A percentile compares a stretch with the other conserved stretches of the same genome.
phyloP scores from a whole-genome alignment of 2,113 vertebrate species.

The Podiceps cristatus region DNA sequence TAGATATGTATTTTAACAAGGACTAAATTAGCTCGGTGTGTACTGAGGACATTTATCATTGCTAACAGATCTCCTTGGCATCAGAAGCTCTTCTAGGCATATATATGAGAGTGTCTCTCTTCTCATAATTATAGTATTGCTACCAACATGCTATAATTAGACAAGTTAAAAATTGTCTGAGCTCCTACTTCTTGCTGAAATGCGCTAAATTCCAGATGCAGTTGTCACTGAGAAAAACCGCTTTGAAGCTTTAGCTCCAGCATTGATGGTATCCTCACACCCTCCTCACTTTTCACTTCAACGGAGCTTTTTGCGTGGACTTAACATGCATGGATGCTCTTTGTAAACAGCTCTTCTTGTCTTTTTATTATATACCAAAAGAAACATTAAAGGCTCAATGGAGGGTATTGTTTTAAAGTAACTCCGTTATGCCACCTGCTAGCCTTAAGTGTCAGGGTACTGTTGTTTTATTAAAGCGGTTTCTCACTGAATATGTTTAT shows the following conservation, averaged over 20 bases:
- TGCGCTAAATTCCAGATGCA: background rate
- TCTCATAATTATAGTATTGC: background rate
- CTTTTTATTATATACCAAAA: background rate
- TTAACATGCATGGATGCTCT: background rate
- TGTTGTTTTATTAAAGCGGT: background rate
- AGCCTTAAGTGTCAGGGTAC: background rate
- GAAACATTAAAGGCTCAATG: background rate
- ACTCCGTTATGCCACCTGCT: background rate
- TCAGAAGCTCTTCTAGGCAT: background rate
- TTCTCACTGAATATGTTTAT: background rate
- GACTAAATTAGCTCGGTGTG: background rate
- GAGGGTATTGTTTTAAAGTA: background rate
- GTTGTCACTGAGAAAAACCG: background rate
- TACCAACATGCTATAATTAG: conserved; percentile 33
- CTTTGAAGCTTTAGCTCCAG: background rate
- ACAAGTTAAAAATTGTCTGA: conserved; percentile 30
- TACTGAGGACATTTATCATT: background rate
- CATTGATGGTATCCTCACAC: background rate
- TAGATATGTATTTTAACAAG: background rate
- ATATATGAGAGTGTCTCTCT: background rate
- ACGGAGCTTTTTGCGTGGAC: background rate
- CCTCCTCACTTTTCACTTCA: background rate
- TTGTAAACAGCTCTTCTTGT: background rate
- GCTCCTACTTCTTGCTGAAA: conserved; percentile 10
- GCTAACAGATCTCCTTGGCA: background rate